Conservation (phyloP, 1,140 invertebrate genomes). For the Sipha flava region DNA sequence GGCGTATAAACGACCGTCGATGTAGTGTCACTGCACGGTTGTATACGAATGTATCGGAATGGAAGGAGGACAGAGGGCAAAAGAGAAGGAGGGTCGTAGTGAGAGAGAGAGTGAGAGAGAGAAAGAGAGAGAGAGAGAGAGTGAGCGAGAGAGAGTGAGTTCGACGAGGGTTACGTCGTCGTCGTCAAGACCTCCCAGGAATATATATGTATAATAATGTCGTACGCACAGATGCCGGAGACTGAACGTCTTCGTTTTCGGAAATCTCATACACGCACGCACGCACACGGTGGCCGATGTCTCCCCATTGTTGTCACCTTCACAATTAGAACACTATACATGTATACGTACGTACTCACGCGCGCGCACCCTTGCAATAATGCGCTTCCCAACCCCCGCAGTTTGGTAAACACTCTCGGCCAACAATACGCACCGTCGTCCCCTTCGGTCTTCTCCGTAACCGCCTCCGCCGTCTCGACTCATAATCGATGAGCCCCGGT, state of each 20-base stretch:
- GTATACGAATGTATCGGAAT: too few species aligned
- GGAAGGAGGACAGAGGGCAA: too few species aligned
- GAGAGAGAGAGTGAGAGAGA: neutral
- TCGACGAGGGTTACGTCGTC: conserved; percentile 7
- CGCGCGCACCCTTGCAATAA: too few species aligned
- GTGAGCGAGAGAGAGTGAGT: neutral
- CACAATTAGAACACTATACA: conserved; percentile 8
- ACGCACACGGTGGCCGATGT: neutral
- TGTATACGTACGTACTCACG: neutral
- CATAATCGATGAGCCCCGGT: conserved; percentile 22
- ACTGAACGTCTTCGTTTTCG: neutral
- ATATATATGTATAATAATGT: neutral
- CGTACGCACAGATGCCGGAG: neutral
- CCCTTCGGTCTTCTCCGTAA: neutral
- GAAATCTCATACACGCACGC: neutral
- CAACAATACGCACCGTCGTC: conserved; percentile 2
- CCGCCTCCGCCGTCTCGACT: neutral
- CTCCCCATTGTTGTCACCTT: conserved; percentile 21
- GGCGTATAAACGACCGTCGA: neutral
- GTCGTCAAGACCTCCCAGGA: conserved; percentile 27
- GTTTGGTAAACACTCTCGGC: conserved; percentile 27
- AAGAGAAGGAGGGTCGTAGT: too few species aligned
- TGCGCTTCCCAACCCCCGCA: neutral
- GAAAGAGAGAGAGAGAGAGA: neutral
- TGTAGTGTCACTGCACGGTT: too few species aligned